A percentile compares a stretch with the other conserved stretches of the same genome.
These are phyloP conservation scores for Rhopalosiphum nymphaeae DNA, from an alignment of 2,888 invertebrate genomes.

Conservation along the genomic window DNA sequence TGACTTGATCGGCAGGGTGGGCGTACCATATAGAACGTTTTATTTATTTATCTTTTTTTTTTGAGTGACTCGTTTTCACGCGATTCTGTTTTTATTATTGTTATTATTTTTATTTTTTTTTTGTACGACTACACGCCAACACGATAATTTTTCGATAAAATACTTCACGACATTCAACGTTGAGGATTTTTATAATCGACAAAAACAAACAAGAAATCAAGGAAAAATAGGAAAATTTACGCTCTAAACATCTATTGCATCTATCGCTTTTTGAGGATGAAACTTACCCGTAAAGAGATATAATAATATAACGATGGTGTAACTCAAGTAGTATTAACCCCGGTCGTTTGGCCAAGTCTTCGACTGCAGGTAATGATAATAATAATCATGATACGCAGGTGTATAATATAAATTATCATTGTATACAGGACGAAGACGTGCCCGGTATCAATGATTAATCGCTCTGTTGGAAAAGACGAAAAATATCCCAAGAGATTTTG, in stretches of 20 bases:
- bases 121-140: too few relatives aligned
- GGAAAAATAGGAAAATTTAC: too few relatives aligned
- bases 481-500: neutral
- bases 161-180: too few relatives aligned
- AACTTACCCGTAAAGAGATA: neutral
- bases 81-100: too few relatives aligned
- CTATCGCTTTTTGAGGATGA: neutral
- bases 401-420: neutral
- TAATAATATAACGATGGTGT: neutral
- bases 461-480: neutral
- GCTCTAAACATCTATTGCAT: too few relatives aligned
- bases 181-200: too few relatives aligned
- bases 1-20: neutral
- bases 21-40: neutral
- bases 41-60: too few relatives aligned
- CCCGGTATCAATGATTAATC: conserved; percentile 6
- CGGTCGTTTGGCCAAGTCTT: neutral
- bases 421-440: neutral
- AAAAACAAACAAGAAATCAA: too few relatives aligned
- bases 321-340: neutral
- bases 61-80: too few relatives aligned
- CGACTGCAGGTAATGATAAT: neutral
- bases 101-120: too few relatives aligned
- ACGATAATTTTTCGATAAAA: too few relatives aligned
- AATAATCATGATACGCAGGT: neutral